Evolutionary conservation across 2,113 vertebrate genomes (phyloP).

Genomic region (Ctenodactylus gundi): DNA sequence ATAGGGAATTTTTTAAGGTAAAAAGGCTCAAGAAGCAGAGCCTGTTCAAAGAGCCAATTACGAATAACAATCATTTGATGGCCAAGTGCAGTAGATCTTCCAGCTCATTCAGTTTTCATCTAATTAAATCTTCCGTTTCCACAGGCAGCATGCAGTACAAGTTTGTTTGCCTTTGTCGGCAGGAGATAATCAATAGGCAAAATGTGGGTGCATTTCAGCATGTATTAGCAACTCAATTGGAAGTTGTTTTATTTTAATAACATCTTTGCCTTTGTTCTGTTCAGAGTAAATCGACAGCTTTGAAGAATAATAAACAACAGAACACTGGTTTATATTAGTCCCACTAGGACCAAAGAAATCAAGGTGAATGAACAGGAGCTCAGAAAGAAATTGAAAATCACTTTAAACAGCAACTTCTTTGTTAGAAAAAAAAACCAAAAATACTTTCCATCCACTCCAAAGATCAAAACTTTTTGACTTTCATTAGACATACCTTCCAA

Average conservation of each 20-base stretch:
- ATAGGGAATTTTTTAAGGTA: constrained; percentile 72
- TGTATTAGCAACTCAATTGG: constrained; percentile 75
- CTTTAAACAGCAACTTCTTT: constrained; percentile 49
- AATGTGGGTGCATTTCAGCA: constrained; percentile 64
- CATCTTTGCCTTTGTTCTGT: constrained; percentile 59
- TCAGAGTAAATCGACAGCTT: constrained; percentile 54
- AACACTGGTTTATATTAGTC: constrained; percentile 68
- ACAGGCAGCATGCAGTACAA: constrained; percentile 47
- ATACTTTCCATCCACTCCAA: background rate
- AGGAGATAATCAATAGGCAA: constrained; percentile 79
- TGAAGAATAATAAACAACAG: constrained; percentile 73
- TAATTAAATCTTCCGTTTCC: constrained; percentile 81
- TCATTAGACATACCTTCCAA: background rate
- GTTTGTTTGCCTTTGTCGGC: constrained; percentile 68
- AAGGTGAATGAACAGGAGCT: constrained; percentile 43
- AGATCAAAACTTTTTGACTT: constrained; percentile 16
- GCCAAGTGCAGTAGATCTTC: constrained; percentile 49
- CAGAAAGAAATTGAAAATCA: constrained; percentile 63
- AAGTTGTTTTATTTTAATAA: constrained; percentile 77
- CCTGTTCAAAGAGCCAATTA: constrained; percentile 68
- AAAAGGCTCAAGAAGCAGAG: background rate
- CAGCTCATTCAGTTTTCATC: constrained; percentile 70
- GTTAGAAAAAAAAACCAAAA: constrained; percentile 48
- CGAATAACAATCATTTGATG: constrained; percentile 53
- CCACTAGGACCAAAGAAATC: constrained; percentile 68